Percentiles rank a stretch among this genome's conserved stretches.
Evolutionary conservation across 2,797 vertebrate genomes (phyloP).

Genomic region (Eidolon dupreanum): DNA sequence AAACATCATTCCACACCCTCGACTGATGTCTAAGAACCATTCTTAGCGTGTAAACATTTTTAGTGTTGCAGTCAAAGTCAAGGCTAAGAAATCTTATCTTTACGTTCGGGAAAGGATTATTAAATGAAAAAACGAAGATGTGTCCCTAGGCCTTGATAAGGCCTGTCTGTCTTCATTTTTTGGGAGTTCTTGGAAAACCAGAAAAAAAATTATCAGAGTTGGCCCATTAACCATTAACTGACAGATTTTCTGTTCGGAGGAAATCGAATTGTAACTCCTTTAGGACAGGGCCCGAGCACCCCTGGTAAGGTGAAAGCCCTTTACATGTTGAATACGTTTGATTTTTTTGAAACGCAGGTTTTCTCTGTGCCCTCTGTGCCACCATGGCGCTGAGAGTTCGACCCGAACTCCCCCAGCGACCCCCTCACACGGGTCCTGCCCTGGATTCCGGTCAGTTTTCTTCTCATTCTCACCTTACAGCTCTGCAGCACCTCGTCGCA

Average conservation of each 20-base stretch:
- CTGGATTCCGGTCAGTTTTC: rapidly evolving
- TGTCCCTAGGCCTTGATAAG: background rate
- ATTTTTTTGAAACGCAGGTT: background rate
- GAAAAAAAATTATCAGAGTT: background rate
- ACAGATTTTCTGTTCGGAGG: too few relatives aligned
- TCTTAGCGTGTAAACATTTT: background rate
- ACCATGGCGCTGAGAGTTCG: rapidly evolving
- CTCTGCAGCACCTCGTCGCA: conserved; percentile 81
- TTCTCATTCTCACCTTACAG: conserved; percentile 74
- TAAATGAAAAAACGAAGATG: background rate
- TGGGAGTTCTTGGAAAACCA: background rate
- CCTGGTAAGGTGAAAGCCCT: background rate
- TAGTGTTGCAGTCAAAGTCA: background rate
- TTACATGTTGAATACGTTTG: rapidly evolving
- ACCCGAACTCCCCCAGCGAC: rapidly evolving
- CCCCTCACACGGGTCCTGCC: background rate
- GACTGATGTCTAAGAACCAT: background rate
- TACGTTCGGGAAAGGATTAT: background rate
- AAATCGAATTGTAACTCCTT: too few relatives aligned
- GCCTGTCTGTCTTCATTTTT: background rate
- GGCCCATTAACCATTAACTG: background rate
- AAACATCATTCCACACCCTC: background rate
- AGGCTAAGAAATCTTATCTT: background rate
- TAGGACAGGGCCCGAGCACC: background rate
- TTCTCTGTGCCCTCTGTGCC: background rate